A percentile compares a stretch with the other conserved stretches of the same genome.
These are phyloP conservation scores for Diabrotica balteata DNA, from an alignment of 2,888 invertebrate genomes.

Conservation along the genomic window DNA sequence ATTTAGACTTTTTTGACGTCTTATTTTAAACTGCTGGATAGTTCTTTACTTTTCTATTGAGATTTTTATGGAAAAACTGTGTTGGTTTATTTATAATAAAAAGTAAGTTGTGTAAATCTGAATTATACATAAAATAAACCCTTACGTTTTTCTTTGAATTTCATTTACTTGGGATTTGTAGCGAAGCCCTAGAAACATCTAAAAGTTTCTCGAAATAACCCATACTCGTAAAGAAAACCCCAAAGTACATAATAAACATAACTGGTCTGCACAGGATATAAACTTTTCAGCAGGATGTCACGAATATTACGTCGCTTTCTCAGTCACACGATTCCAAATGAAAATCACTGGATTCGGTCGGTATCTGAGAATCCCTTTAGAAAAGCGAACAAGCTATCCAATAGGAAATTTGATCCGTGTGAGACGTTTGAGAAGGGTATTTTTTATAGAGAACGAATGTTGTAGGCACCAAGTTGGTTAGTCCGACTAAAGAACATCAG, in stretches of 20 bases:
- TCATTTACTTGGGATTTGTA: constrained; percentile 16
- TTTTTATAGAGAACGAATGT: not conserved
- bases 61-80: too few species aligned
- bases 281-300: constrained; percentile 22
- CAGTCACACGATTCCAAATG: constrained; percentile 16
- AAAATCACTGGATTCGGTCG: constrained; percentile 13
- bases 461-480: not conserved
- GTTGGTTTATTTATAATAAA: too few species aligned
- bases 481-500: too few species aligned
- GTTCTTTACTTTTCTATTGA: too few species aligned
- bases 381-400: not conserved
- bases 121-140: too few species aligned
- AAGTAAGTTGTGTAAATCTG: too few species aligned
- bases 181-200: constrained; percentile 1
- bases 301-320: constrained; percentile 15
- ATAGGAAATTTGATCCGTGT: not conserved
- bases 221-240: constrained; percentile 14
- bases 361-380: not conserved
- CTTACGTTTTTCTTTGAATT: not conserved
- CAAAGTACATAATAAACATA: constrained; percentile 24
- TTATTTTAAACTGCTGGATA: too few species aligned
- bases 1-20: too few species aligned
- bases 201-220: constrained; percentile 7
- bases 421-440: not conserved
- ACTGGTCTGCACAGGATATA: constrained; percentile 21